phyloP scores from a whole-genome alignment of 2,113 vertebrate genomes.

The Cryptomyrus ogoouensis region DNA sequence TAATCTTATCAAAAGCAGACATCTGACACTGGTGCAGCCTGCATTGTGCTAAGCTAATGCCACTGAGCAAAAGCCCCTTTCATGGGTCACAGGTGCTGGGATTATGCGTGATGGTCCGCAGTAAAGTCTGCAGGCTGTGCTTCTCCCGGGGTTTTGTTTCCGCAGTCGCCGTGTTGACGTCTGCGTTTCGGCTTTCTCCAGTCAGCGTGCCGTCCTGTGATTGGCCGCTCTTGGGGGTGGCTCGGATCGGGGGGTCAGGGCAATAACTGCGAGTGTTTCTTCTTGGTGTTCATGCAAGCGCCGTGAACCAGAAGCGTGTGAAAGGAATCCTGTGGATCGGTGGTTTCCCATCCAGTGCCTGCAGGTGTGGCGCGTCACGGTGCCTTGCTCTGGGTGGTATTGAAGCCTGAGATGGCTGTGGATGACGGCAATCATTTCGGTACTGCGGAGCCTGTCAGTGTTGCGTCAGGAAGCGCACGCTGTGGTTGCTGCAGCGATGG shows the following conservation, averaged over 20 bases:
- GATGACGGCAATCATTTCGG: background rate
- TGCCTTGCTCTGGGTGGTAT: background rate
- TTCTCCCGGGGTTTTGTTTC: conserved; percentile 36
- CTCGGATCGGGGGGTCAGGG: background rate
- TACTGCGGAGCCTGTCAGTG: background rate
- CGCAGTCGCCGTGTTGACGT: conserved; percentile 39
- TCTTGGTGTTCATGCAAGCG: background rate
- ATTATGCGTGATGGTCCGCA: conserved; percentile 45
- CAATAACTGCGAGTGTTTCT: background rate
- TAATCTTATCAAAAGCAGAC: conserved; percentile 38
- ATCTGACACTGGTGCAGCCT: conserved; percentile 37
- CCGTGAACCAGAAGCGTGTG: background rate
- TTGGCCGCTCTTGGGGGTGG: conserved; percentile 33
- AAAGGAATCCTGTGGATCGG: background rate
- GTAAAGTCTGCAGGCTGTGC: conserved; percentile 41
- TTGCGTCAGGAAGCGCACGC: background rate
- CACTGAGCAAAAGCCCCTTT: conserved; percentile 39
- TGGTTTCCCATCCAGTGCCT: background rate
- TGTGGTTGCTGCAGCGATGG: background rate
- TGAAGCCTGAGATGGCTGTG: background rate
- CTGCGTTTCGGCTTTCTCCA: conserved; percentile 26
- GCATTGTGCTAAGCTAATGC: conserved; percentile 45
- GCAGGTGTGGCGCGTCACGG: background rate
- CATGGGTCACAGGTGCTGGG: conserved; percentile 39
- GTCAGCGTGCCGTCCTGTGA: conserved; percentile 30